phyloP scores from a whole-genome alignment of 2,888 invertebrate genomes.

The Cephalotes varians region DNA sequence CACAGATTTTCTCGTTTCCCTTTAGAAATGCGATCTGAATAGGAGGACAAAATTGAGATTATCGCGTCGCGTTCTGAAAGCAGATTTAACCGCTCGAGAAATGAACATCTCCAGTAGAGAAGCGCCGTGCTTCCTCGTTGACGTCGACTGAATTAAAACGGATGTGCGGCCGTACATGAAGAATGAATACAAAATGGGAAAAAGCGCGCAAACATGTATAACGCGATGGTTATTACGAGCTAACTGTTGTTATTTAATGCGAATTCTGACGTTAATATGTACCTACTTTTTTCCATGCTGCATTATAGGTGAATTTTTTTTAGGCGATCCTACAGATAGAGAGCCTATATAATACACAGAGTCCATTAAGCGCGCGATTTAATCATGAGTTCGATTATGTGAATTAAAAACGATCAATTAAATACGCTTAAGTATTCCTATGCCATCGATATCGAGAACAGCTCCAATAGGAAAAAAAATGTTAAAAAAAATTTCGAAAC shows the following conservation, averaged over 20 bases:
- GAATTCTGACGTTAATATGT: conserved; percentile 4
- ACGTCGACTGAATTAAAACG: conserved; percentile 50
- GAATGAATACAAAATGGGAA: conserved; percentile 33
- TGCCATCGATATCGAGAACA: neutral
- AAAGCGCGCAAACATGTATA: conserved; percentile 24
- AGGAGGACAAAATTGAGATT: conserved; percentile 62
- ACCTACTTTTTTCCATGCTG: neutral
- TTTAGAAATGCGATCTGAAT: conserved; percentile 54
- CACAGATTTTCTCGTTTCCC: conserved; percentile 49
- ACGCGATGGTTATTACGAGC: conserved; percentile 27
- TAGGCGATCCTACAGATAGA: neutral
- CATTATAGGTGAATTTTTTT: neutral
- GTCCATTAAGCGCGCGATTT: conserved; percentile 37
- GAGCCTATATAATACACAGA: conserved; percentile 3
- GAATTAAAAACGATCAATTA: neutral
- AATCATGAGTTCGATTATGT: conserved; percentile 25
- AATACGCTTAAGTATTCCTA: neutral
- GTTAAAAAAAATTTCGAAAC: neutral
- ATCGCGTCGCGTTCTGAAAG: conserved; percentile 53
- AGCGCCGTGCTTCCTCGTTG: conserved; percentile 14
- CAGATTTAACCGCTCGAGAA: conserved; percentile 55
- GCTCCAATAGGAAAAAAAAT: neutral
- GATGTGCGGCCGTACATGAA: conserved; percentile 33
- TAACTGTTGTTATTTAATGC: conserved; percentile 40
- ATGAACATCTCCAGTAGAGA: conserved; percentile 47